Base-by-base conservation (phyloP, 2,797 vertebrate genomes). In the Otolemur crassicaudatus region DNA sequence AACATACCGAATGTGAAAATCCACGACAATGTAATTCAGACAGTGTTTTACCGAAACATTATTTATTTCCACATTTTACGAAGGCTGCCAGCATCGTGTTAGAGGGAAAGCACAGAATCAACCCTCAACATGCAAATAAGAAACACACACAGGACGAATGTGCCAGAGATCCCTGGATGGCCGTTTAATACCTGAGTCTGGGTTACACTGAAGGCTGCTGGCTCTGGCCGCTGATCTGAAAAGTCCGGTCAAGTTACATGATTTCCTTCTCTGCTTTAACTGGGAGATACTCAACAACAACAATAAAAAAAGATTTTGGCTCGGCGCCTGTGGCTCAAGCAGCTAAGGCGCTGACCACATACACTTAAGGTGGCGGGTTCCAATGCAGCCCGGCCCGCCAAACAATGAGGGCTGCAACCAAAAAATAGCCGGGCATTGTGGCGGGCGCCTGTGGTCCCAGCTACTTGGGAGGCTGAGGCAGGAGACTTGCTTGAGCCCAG, bases 111-210 rank as follows among this genome's bases (percentile, higher is more conserved):
- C 23, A 85, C 23, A 0, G 0, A 86, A 60, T 61, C 90, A 84
- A 17, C 67, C 12, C 86, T 82, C 43, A 0, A 97, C 94, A 96
- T 46, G 40, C 27, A 94, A 93, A 58, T 83, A 97, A 88, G 91
- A 75, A 49, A 67, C 49, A 96, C 82, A 96, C 75, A 29, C 20
- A 93, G 84, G 60, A 72, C 13, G 34, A 53, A 34, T 11, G 11
- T 97, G 81, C 63, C 91, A 72, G 58, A 43, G 25, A 80, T 61
- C 27, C n/a, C 81, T 13, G 61, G 37, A 2, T 73, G 40, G 20
- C 19, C 19, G 20, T 69, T 72, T 60, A 29, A 31, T 90, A 43
- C 63, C 25, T 40, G 12, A 29, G 43, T 87, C 79, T 91, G n/a
- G 46, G 75, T 34, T 40, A 31, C 31, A 49, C 25, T 11, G 19